Base-by-base conservation (phyloP, 2,797 vertebrate species). In the Serranus cabrilla region DNA sequence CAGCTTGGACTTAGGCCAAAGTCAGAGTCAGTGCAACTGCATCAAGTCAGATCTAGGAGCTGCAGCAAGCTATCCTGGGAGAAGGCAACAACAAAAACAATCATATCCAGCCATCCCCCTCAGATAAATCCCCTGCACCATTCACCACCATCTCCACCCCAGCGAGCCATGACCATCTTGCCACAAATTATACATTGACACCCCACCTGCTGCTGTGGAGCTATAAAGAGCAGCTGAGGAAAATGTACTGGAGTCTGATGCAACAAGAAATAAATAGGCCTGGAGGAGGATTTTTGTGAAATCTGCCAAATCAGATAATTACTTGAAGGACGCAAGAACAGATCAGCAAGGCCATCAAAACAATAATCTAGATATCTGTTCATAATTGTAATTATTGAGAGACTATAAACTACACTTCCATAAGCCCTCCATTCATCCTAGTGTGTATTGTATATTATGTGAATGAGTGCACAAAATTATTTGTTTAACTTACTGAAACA, bases 21-120 rank as follows among this genome's bases (percentile, higher is more conserved):
- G 58, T 60, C 58, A 56, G 43, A 45, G 43, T 45, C 18, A 60
- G 21, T 43, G 40, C n/a, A 37, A 25, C 43, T 57, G 43, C 27
- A 57, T 47, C 31, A 34, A 49, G 1, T 49, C 55, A 69, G 43
- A 49, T 11, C 5, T 8, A n/a, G 59, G 9, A 60, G 17, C 40
- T 40, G 57, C 57, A 59, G 57, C 57, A 17, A 25, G 5, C 16
- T 42, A 17, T 14, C 31, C 1, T 42, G 14, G 57, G 39, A 25
- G 37, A 58, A 11, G 37, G 34, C 23, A 45, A 60, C 37, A 58
- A 23, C 37, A 17, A 13, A 56, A 23, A 27, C 7, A 14, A 52
- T 52, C 18, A 56, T 56, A 54, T 5, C 1, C 25, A 11, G n/a
- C 40, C 39, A 43, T 43, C 21, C 17, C 12, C 9, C 37, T 39